Percentiles rank a stretch among this genome's conserved stretches.
These are phyloP conservation scores for Bombus difficillimus DNA, from an alignment of 1,140 invertebrate species.

Conservation along the genomic window DNA sequence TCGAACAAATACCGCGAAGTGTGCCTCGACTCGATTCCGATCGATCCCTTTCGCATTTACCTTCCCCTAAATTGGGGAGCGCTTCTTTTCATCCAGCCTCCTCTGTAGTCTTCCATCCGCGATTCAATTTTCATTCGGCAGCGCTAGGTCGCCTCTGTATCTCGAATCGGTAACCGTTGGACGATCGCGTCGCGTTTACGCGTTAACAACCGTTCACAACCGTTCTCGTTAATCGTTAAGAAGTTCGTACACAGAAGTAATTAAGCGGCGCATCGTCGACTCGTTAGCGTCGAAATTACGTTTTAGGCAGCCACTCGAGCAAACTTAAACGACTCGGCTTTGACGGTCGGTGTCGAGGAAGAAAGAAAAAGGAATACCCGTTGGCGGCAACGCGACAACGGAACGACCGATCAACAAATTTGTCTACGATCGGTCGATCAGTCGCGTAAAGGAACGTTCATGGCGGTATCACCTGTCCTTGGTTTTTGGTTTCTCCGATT, in stretches of 20 bases:
- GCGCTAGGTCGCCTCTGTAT: too few species aligned
- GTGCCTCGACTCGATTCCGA: conserved; percentile 70
- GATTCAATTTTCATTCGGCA: too few species aligned
- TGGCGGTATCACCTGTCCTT: background rate
- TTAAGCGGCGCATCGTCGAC: conserved; percentile 45
- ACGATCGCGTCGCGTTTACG: background rate
- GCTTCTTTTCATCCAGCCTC: conserved; percentile 19
- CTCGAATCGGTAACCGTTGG: too few species aligned
- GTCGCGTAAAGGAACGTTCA: too few species aligned
- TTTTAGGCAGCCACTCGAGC: conserved; percentile 20
- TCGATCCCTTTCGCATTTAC: conserved; percentile 64
- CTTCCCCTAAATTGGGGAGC: conserved; percentile 9
- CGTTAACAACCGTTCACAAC: background rate
- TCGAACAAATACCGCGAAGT: conserved; percentile 1
- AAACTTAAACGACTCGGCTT: conserved; percentile 46
- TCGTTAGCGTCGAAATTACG: conserved; percentile 51
- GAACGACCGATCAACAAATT: background rate
- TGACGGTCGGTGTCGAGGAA: background rate
- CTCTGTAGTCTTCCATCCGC: too few species aligned
- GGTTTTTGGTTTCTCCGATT: background rate
- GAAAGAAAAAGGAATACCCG: background rate
- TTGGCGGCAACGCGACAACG: background rate
- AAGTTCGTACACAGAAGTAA: conserved; percentile 47
- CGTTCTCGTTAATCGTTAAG: conserved; percentile 37
- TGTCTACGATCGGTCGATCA: too few species aligned